These are phyloP conservation scores for Ptychadena robeensis DNA, from an alignment of 2,797 vertebrate species.

Conservation along the genomic window DNA sequence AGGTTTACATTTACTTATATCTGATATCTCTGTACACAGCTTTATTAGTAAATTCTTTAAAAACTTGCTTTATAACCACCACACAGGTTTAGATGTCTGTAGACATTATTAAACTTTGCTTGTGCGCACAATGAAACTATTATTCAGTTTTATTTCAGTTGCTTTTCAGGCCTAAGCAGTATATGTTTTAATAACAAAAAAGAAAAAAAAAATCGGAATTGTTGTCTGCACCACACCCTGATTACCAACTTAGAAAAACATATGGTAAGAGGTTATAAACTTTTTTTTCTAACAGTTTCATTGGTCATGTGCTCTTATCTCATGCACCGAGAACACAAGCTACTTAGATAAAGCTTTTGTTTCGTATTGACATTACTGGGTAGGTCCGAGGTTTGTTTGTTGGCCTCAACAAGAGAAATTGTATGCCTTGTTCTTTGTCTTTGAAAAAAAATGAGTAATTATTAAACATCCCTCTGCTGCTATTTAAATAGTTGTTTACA, in stretches of 20 bases:
- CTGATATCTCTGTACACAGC: no score
- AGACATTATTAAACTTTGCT: no score
- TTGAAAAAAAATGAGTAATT: slow-evolving; percentile 64
- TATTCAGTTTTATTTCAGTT: not conserved
- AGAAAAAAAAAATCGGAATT: slow-evolving; percentile 37
- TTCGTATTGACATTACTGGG: slow-evolving; percentile 74
- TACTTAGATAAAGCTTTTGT: slow-evolving; percentile 74
- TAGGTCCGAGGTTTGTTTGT: slow-evolving; percentile 74
- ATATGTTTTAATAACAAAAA: not conserved
- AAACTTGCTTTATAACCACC: no score
- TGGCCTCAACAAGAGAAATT: slow-evolving; percentile 66
- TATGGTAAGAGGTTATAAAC: slow-evolving; percentile 66
- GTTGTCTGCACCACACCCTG: slow-evolving; percentile 46
- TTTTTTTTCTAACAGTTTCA: slow-evolving; percentile 64
- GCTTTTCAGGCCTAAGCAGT: not conserved
- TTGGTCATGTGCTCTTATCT: slow-evolving; percentile 73
- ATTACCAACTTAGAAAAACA: slow-evolving; percentile 65
- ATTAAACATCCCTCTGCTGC: slow-evolving; percentile 66
- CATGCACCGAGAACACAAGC: slow-evolving; percentile 68
- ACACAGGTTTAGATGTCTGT: no score
- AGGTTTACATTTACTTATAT: no score
- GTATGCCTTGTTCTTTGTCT: slow-evolving; percentile 69
- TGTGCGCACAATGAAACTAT: no score
- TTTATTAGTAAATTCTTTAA: no score
- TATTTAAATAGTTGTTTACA: slow-evolving; percentile 64